These are phyloP conservation scores for Sepiola atlantica DNA, from an alignment of 2,888 invertebrate genomes.

Conservation along the genomic window DNA sequence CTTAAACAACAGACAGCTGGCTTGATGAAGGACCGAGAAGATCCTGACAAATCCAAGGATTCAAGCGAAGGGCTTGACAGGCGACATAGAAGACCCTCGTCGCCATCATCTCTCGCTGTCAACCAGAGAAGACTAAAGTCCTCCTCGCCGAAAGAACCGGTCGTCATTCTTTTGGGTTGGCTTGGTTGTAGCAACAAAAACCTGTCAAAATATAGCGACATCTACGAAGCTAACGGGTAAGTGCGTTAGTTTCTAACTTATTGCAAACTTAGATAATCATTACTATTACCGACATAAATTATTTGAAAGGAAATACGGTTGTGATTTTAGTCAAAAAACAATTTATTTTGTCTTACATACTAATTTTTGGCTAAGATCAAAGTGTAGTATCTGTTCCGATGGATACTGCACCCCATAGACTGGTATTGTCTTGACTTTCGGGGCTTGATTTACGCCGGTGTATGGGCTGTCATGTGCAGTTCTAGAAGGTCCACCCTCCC, in stretches of 20 bases:
- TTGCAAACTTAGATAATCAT: too few species aligned
- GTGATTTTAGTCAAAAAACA: too few species aligned
- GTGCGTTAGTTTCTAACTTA: conserved; percentile 54
- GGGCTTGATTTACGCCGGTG: too few species aligned
- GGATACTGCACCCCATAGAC: too few species aligned
- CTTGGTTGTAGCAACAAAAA: conserved; percentile 86
- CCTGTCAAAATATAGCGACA: conserved; percentile 85
- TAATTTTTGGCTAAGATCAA: too few species aligned
- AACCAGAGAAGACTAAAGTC: not conserved
- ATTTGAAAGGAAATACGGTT: too few species aligned
- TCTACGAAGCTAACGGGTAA: conserved; percentile 85
- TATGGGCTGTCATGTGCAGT: too few species aligned
- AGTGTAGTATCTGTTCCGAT: too few species aligned
- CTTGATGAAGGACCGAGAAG: conserved; percentile 50
- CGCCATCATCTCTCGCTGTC: not conserved
- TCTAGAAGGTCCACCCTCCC: too few species aligned
- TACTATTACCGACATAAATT: too few species aligned
- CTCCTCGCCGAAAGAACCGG: conserved; percentile 76
- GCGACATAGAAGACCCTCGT: not conserved
- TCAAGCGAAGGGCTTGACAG: conserved; percentile 48
- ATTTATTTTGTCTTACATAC: too few species aligned
- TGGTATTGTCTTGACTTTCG: too few species aligned
- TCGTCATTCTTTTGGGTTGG: conserved; percentile 86
- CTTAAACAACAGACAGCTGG: conserved; percentile 43
- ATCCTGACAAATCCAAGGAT: conserved; percentile 50